Evolutionary conservation across 2,888 invertebrate genomes (phyloP), one percentile per base, ranked within the genome.

Genomic region (Acanthosepion esculentum): DNA sequence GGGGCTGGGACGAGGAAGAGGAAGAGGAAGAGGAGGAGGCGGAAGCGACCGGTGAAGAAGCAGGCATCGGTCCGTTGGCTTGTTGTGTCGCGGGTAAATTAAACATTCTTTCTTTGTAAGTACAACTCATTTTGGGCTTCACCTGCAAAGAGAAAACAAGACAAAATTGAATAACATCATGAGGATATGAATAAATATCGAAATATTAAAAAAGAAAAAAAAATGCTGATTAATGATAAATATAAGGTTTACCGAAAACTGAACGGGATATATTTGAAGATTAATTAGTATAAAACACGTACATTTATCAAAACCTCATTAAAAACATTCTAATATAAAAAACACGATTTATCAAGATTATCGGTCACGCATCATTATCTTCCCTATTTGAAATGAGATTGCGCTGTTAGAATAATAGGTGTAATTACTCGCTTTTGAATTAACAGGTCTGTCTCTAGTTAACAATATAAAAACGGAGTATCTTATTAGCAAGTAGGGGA

Each of bases 61-160:
- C 48, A 48, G 64, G 94, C 33, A 64, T 29, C 33, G 41, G 48
- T 48, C 94, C 94, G 29, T 59, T 94, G 20, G 94, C 26, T n/a
- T 53, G 93, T 53, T 50, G 94, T 33, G 53, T 94, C n/a, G 48
- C 94, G 23, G 94, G 94, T 33, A 94, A 48, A 64, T 64, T 64
- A 94, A 94, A 94, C 55, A 55, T 55, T 48, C 64, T 55, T 33
- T 94, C 94, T 94, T 94, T 94, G 64, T 94, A 94, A 33, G 55
- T 33, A 59, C 64, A 64, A 94, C 94, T 94, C 94, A 94, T 94
- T 48, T 53, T n/a, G 29, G 94, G 94, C 29, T 53, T 41, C 55
- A 94, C 64, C 94, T 94, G 59, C 8, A 94, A 94, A 55, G 33
- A 94, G n/a, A 94, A 93, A 48, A 92, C n/a, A 92, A 15, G n/a